Percentiles rank a stretch among this genome's conserved stretches.
These are phyloP conservation scores for Scaptomyza caliginosa DNA, from an alignment of 2,888 invertebrate species.

Conservation along the genomic window DNA sequence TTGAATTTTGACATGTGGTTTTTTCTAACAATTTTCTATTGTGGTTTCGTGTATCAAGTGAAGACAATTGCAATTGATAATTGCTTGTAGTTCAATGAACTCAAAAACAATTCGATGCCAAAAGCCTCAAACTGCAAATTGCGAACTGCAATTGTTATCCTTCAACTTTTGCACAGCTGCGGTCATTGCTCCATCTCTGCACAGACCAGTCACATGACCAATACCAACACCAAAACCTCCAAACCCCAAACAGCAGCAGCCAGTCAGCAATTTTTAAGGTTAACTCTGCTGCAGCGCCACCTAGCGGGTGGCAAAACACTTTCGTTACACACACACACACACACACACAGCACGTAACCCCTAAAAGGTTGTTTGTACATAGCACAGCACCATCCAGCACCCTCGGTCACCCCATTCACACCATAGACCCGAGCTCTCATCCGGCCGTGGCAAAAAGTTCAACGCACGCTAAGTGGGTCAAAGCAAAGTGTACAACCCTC, in stretches of 20 bases:
- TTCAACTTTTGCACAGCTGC: slow-evolving; percentile 77
- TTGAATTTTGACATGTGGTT: slow-evolving; percentile 1
- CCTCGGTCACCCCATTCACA: neutral
- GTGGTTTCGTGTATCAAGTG: slow-evolving; percentile 47
- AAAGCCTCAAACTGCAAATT: slow-evolving; percentile 8
- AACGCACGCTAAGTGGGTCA: slow-evolving; percentile 82
- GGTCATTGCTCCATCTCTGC: slow-evolving; percentile 77
- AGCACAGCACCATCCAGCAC: slow-evolving; percentile 10
- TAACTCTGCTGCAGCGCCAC: slow-evolving; percentile 62
- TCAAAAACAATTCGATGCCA: slow-evolving; percentile 1
- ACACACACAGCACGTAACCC: slow-evolving; percentile 61
- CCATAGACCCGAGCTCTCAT: slow-evolving; percentile 43
- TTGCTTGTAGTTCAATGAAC: slow-evolving; percentile 70
- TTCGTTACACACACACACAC: slow-evolving; percentile 26
- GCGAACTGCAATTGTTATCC: slow-evolving; percentile 65
- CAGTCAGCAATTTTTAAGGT: slow-evolving; percentile 63
- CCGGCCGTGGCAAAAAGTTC: slow-evolving; percentile 68
- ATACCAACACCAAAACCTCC: slow-evolving; percentile 11
- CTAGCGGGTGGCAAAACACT: slow-evolving; percentile 59
- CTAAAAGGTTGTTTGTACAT: slow-evolving; percentile 55
- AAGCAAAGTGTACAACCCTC: slow-evolving; percentile 82
- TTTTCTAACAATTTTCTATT: neutral
- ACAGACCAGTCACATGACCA: slow-evolving; percentile 46
- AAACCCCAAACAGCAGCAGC: slow-evolving; percentile 18
- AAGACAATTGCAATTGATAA: slow-evolving; percentile 74